phyloP scores from a whole-genome alignment of 1,140 invertebrate species.

The Mactra quadrangularis region DNA sequence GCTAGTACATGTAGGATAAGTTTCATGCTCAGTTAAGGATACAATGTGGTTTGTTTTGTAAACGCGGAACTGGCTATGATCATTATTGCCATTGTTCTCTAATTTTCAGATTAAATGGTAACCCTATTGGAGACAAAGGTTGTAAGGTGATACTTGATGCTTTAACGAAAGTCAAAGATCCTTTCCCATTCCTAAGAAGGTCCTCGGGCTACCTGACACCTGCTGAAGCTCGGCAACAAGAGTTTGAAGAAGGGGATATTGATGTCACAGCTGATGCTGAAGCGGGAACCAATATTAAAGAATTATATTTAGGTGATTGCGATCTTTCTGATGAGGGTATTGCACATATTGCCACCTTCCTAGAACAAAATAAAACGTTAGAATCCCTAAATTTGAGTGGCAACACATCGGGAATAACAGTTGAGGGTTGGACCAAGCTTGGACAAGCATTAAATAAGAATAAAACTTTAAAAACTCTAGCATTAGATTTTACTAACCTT shows the following conservation, averaged over 20 bases:
- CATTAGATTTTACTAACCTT: conserved; percentile 67
- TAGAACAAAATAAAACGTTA: conserved; percentile 63
- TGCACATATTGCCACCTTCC: conserved; percentile 43
- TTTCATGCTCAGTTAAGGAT: too few relatives aligned
- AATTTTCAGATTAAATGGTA: conserved; percentile 65
- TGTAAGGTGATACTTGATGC: conserved; percentile 56
- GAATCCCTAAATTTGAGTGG: conserved; percentile 68
- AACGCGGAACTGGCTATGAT: too few relatives aligned
- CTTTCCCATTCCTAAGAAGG: conserved; percentile 38
- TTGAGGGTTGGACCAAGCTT: conserved; percentile 69
- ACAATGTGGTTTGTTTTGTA: too few relatives aligned
- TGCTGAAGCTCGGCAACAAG: conserved; percentile 9
- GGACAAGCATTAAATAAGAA: conserved; percentile 70
- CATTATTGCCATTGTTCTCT: too few relatives aligned
- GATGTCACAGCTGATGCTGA: neutral
- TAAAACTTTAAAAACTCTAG: conserved; percentile 63
- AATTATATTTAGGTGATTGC: conserved; percentile 64
- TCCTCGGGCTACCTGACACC: conserved; percentile 43
- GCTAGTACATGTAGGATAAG: too few relatives aligned
- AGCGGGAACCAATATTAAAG: conserved; percentile 52
- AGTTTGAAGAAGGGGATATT: conserved; percentile 31
- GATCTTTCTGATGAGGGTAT: conserved; percentile 60
- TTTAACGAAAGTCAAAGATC: conserved; percentile 48
- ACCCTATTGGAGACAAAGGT: conserved; percentile 65
- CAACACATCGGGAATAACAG: conserved; percentile 58